Conservation (phyloP, 1,140 invertebrate genomes). For the Platorchestia sp. region DNA sequence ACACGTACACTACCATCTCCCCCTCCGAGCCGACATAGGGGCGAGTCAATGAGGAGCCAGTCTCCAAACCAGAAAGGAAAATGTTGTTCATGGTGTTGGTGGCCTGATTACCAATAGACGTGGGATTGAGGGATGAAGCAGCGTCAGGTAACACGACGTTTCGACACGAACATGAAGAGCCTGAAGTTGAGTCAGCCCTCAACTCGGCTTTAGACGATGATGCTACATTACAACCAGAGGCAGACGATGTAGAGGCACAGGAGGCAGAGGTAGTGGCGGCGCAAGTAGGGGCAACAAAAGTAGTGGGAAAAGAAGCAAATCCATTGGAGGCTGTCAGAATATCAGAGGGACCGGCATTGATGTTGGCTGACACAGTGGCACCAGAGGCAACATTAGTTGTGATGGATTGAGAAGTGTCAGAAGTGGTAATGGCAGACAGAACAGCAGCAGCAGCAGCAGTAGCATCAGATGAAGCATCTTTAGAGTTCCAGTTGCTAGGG, state of each 20-base stretch:
- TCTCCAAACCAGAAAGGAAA: not conserved
- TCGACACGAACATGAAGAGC: not conserved
- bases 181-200: not conserved
- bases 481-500: not conserved
- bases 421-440: no score
- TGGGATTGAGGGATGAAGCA: not conserved
- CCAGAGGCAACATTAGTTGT: no score
- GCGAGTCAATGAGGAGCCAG: not conserved
- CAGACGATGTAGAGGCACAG: not conserved
- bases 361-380: not conserved
- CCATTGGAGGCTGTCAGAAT: not conserved
- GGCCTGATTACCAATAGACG: not conserved
- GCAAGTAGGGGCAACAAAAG: not conserved
- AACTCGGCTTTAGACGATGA: not conserved
- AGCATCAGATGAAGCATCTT: not conserved
- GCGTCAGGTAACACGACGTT: not conserved
- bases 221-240: not conserved
- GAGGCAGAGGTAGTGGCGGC: no score
- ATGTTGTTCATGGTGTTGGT: not conserved
- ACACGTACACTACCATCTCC: constrained; percentile 77
- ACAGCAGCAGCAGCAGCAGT: not conserved
- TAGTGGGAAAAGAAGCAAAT: not conserved
- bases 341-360: not conserved
- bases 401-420: no score
- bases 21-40: constrained; percentile 50